Percentiles rank a stretch among this genome's conserved stretches.
Conservation (phyloP, 2,888 invertebrate genomes). For the Amphipyra tragopoginis region DNA sequence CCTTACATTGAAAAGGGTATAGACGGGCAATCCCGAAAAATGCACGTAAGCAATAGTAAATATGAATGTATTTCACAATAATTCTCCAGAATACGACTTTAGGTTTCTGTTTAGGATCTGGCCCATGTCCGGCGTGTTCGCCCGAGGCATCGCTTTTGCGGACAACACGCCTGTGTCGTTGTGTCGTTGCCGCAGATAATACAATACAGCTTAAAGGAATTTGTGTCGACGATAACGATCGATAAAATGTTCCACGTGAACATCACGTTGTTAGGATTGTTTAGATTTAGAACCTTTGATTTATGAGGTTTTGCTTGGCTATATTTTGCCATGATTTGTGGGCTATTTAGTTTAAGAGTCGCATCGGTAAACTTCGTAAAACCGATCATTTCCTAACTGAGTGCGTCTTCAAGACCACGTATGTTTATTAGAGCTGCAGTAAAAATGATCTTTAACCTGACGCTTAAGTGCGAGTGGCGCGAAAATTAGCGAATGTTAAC, state of each 20-base stretch:
- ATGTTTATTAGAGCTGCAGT: no score
- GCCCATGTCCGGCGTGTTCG: conserved; percentile 66
- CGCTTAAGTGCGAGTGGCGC: no score
- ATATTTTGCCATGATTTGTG: conserved; percentile 21
- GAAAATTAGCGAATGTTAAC: no score
- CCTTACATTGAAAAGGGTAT: no score
- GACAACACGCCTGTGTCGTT: conserved; percentile 52
- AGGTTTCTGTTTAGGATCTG: conserved; percentile 58
- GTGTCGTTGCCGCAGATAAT: conserved; percentile 24
- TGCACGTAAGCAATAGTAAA: no score
- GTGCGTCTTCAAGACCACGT: no score
- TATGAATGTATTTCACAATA: background rate
- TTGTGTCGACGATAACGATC: conserved; percentile 46
- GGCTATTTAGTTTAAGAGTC: background rate
- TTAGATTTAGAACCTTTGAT: conserved; percentile 21
- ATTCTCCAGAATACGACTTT: conserved; percentile 44
- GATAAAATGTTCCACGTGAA: conserved; percentile 40
- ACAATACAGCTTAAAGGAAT: conserved; percentile 57
- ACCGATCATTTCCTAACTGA: no score
- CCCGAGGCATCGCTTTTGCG: conserved; percentile 63
- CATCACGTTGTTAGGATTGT: conserved; percentile 30
- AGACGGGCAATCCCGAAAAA: no score
- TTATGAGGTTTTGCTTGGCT: conserved; percentile 16
- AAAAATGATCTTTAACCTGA: no score
- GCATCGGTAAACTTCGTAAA: background rate